Percentiles rank a stretch among this genome's conserved stretches.
Evolutionary conservation across 1,140 invertebrate species (phyloP).

Genomic region (Drosophila dunni): DNA sequence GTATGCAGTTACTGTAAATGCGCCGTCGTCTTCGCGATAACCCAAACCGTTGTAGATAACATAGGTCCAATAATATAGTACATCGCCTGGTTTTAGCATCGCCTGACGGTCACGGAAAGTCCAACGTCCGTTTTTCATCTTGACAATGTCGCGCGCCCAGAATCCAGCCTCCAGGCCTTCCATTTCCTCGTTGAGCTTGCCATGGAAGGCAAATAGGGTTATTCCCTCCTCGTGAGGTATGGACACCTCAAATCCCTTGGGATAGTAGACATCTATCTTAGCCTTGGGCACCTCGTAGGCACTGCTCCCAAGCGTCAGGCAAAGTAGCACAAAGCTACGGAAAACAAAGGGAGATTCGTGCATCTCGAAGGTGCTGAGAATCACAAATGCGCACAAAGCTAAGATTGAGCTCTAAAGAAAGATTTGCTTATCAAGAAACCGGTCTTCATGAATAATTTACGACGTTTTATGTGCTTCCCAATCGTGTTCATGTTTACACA

Average conservation of each 20-base stretch:
- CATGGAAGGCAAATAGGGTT: constrained; percentile 90
- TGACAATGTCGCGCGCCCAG: constrained; percentile 89
- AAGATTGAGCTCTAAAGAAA: constrained; percentile 1
- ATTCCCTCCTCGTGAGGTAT: constrained; percentile 89
- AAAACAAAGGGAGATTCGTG: constrained; percentile 25
- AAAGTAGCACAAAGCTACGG: constrained; percentile 16
- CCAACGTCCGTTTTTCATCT: constrained; percentile 88
- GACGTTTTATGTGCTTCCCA: not conserved
- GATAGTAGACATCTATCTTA: constrained; percentile 87
- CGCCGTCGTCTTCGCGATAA: constrained; percentile 87
- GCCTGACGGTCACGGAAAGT: constrained; percentile 88
- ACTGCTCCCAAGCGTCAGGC: not conserved
- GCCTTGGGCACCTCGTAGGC: constrained; percentile 86
- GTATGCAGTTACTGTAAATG: constrained; percentile 85
- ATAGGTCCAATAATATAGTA: constrained; percentile 91
- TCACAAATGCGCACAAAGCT: constrained; percentile 48
- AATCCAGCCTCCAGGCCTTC: constrained; percentile 89
- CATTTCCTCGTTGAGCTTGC: constrained; percentile 90
- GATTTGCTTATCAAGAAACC: constrained; percentile 68
- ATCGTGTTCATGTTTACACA: constrained; percentile 12
- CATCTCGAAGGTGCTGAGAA: constrained; percentile 34
- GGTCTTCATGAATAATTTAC: constrained; percentile 51
- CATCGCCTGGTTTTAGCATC: constrained; percentile 88
- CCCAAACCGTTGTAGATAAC: constrained; percentile 88
- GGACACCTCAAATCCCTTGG: constrained; percentile 87